Percentiles rank a stretch among this genome's conserved stretches.
These are phyloP conservation scores for Dysidea cf. avara DNA, from an alignment of 37 sponge, comb jelly and placozoan species.

Conservation along the genomic window DNA sequence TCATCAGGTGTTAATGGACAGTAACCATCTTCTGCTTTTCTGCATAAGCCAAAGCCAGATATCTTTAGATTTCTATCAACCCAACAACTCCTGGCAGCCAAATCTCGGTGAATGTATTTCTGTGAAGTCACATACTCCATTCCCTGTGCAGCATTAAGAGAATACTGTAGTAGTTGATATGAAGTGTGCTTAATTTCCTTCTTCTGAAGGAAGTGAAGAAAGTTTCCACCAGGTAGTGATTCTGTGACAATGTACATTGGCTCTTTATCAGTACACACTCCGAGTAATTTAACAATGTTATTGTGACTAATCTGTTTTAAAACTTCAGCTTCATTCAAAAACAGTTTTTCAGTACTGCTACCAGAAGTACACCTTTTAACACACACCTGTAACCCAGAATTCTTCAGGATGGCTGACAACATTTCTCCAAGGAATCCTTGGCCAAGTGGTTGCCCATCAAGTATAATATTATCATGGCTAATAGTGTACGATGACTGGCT, in stretches of 20 bases:
- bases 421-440: constrained; percentile 91
- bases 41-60: too few relatives aligned
- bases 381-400: constrained; percentile 45
- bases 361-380: constrained; percentile 85
- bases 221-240: constrained; percentile 86
- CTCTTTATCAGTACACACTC: constrained; percentile 80
- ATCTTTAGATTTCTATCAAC: too few relatives aligned
- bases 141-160: too few relatives aligned
- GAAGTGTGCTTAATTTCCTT: constrained; percentile 43
- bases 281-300: constrained; percentile 90
- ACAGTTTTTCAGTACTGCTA: constrained; percentile 82
- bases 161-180: too few relatives aligned
- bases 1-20: too few relatives aligned
- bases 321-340: constrained; percentile 88
- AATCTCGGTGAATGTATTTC: too few relatives aligned
- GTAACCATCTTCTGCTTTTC: too few relatives aligned
- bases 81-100: too few relatives aligned
- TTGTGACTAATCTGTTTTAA: constrained; percentile 89
- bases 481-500: too few relatives aligned
- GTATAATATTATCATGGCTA: too few relatives aligned
- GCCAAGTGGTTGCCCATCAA: too few relatives aligned
- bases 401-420: constrained; percentile 49
- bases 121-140: too few relatives aligned
- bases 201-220: constrained; percentile 82
- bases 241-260: constrained; percentile 93